Evolutionary conservation across 1,140 invertebrate genomes (phyloP), one percentile per base, ranked within the genome.

Genomic region (Drosophila asahinai): DNA sequence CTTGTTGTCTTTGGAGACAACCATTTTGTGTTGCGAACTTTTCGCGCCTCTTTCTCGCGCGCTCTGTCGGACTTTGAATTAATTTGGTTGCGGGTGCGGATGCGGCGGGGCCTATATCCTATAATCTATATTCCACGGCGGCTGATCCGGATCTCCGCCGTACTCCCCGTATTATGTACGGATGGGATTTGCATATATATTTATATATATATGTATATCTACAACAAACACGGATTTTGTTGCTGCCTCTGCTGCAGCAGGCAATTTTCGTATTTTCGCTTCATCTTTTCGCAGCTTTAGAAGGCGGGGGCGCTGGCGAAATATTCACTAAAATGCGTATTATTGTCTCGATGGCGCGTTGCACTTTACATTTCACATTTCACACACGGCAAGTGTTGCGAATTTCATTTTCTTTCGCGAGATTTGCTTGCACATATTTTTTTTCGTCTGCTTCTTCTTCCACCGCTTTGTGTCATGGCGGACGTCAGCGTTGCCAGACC

Each of bases 1-100:
- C 82, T 93, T 93, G 74, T 81, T 89, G 80, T 92, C 89, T 91
- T 93, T 93, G 54, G 92, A 93, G 80, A 93, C 92, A 87, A 93
- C 92, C 92, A 93, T 93, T 91, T 92, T 89, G 76, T 38, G 64
- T 83, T 59, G 80, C 79, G 58, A 82, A 86, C 62, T 86, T 90
- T 90, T 90, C 76, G 86, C 86, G 86, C 86, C 81, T 91, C 86
- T 91, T 87, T 87, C 51, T 81, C 59, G 61, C 47, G 73, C 62
- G 62, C 73, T 40, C 73, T 40, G 25, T 47, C 15, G 36, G 48
- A 55, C 54, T 54, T 61, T 59, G 54, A 65, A 65, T 60, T 67
- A 66, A 65, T 73, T 66, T 40, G 36, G 58, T n/a, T 65, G 61
- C 40, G 47, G 33, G 2, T 25, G 48, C 33, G 36, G 54, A 38